phyloP scores from a whole-genome alignment of 92 coral and sea anemone genomes.

The Siderastrea siderea region DNA sequence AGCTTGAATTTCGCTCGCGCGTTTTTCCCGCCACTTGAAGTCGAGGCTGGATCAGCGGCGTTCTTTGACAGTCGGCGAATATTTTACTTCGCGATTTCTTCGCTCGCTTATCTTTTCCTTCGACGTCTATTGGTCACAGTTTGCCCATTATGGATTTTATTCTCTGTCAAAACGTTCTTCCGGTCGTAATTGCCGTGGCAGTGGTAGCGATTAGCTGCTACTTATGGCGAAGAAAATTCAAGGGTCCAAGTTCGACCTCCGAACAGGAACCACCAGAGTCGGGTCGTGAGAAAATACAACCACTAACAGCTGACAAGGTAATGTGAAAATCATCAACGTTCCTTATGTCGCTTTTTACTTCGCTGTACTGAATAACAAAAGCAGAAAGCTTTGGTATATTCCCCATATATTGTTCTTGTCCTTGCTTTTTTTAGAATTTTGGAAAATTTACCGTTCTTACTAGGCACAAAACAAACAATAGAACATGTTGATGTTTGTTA shows the following conservation, averaged over 20 bases:
- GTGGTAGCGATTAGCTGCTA: conserved; percentile 51
- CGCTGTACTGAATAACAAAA: not conserved
- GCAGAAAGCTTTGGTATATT: not conserved
- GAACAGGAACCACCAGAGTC: not conserved
- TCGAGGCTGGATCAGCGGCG: conserved; percentile 52
- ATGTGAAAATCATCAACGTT: not conserved
- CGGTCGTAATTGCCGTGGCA: conserved; percentile 42
- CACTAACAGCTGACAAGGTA: conserved; percentile 27
- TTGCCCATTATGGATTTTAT: conserved; percentile 10
- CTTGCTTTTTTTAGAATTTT: not conserved
- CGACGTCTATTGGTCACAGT: not conserved
- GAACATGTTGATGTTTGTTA: not conserved
- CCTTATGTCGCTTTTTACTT: not conserved
- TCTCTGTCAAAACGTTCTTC: not conserved
- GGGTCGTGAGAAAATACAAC: not conserved
- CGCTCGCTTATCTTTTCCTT: not conserved
- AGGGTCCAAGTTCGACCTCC: not conserved
- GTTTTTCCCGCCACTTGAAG: conserved; percentile 49
- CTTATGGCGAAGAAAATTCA: conserved; percentile 8
- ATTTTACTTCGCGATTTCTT: too few relatives aligned
- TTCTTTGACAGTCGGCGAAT: conserved; percentile 4
- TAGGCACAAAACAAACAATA: not conserved
- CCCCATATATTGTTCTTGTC: not conserved
- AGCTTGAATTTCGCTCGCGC: too few relatives aligned
- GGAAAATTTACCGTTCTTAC: not conserved